Base-by-base conservation (phyloP, 2,113 vertebrate species). In the Sisor rabdophorus region DNA sequence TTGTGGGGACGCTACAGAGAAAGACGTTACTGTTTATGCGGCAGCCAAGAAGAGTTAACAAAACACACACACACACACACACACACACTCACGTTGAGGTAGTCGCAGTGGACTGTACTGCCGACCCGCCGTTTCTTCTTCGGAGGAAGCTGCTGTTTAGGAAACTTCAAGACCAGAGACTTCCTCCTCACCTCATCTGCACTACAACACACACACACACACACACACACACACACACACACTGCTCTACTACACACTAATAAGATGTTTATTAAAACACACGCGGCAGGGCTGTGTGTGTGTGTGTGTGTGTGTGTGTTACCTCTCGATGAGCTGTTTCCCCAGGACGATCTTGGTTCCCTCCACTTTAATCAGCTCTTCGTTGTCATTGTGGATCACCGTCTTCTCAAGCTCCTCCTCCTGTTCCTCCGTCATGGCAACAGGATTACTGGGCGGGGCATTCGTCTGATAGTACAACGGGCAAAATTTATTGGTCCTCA, bases 401-500 rank as follows among this genome's bases (percentile, higher is more conserved):
- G 96, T 98, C 89, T 98, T 98, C 84, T 99, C 97, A 78, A 99
- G 91, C 88, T 98, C 96, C 76, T 99, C 97, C 81, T 99, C 97
- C 85, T 99, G 97, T 84, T 99, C 97, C 81, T 98, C 97, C 17
- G 97, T 99, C 97, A 99, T 99, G 75, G 97, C 97, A 22, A 99
- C 97, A 1, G 97, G 97, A 84, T 99, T 98, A 17, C 95, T 97
- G 71, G 97, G 97, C 0, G 96, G 97, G 0, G 97, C 97, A 58
- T 98, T 99, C 76, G 96, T 98, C 91, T 98, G 97, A 87, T 98
- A 98, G 90, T 99, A 99, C 17, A 99, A 91, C 0, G 97, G 97
- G 83, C 97, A 99, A 86, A 98, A 98, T 80, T 99, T 99, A 87
- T 99, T 99, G 86, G 96, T 99, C 80, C 96, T 95, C 97, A 99